Percentiles rank a stretch among this genome's conserved stretches.
These are phyloP conservation scores for Nothocercus julius DNA, from an alignment of 2,113 vertebrate species.

Conservation along the genomic window DNA sequence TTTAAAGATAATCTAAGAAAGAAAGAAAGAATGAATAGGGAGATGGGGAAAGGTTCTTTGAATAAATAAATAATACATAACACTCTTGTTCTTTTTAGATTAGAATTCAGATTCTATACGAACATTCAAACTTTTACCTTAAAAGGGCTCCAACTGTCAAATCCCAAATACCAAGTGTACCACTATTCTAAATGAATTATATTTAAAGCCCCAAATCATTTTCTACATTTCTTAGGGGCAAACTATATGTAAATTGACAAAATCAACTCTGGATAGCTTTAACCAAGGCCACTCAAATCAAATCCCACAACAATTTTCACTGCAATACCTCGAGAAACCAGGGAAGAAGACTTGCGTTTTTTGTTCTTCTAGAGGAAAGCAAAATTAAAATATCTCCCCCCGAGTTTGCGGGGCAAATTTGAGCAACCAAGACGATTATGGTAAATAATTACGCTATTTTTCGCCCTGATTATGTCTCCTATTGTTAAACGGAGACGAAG, in stretches of 20 bases:
- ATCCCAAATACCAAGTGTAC: too few relatives aligned
- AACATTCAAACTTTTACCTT: neutral
- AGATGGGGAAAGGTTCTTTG: neutral
- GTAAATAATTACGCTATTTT: neutral
- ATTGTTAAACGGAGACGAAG: fast-evolving
- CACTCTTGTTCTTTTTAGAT: neutral
- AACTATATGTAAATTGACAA: neutral
- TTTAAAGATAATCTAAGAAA: constrained; percentile 25
- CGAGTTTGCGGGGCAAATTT: fast-evolving
- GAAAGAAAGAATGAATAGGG: neutral
- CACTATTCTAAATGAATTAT: neutral
- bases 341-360: fast-evolving
- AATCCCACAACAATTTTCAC: neutral
- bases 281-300: neutral
- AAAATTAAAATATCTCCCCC: fast-evolving
- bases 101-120: neutral
- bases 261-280: neutral
- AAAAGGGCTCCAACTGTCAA: neutral
- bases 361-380: neutral
- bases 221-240: neutral
- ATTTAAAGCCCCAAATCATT: neutral
- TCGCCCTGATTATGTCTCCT: neutral
- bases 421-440: fast-evolving
- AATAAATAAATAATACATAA: neutral
- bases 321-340: neutral